Evolutionary conservation across 2,888 invertebrate genomes (phyloP), one percentile per base, ranked within the genome.

Genomic region (Phragmatobia fuliginosa): DNA sequence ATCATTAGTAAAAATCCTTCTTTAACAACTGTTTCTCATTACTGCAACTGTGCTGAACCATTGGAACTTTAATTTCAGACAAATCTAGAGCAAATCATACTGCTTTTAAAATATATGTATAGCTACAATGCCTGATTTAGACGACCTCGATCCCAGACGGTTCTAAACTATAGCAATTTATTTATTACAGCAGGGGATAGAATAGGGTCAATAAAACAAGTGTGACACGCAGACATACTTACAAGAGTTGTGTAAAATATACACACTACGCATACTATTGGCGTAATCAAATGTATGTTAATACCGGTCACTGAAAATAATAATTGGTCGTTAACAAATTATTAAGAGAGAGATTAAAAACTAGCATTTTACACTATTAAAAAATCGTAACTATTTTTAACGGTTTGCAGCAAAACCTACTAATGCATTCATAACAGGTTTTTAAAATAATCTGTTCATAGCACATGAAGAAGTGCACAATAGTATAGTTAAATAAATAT

Each of bases 171-270:
- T 68, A 82, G 75, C 80, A 82, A 85, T 81, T 83, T 79, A 75
- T 76, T 82, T 83, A 77, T 83, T 78, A 73, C 74, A 52, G 78
- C 71, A 73, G 77, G 81, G 81, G 74, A 82, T 81, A 79, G 66
- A 86, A 86, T 83, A 82, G 75, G 83, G 86, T 84, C 84, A 84
- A 75, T 71, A 71, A 66, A 52, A 49, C 45, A 64, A 41, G 66
- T 65, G 41, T 65, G 69, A 70, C 66, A 68, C 64, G 71, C 63
- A 31, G 67, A 68, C 36, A 72, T 85, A 96, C 97, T 97, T 94
- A 98, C 98, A 90, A 98, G 90, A 73, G 98, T 97, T 0, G 99
- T 99, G 91, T 99, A 99, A 92, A 99, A 98, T 79, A 98, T 98
- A 93, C 98, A 98, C n/a, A 98, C 97, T 52, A 97, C 91, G 89